A percentile compares a stretch with the other conserved stretches of the same genome.
Evolutionary conservation across 2,888 invertebrate genomes (phyloP).

Genomic region (Lasioglossum leucozonium): DNA sequence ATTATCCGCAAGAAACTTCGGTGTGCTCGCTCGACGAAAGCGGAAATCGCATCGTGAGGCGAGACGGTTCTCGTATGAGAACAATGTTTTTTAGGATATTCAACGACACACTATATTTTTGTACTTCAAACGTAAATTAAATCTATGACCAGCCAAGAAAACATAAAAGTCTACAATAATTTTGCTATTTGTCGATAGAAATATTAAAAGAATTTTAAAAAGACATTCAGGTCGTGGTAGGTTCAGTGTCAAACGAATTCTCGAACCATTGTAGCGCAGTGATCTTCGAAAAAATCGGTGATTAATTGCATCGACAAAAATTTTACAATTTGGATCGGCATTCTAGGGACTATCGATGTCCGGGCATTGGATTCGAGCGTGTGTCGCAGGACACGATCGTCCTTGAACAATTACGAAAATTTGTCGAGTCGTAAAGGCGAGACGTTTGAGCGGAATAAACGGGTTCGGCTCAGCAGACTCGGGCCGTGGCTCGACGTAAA

Average conservation of each 20-base stretch:
- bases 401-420: conserved; percentile 28
- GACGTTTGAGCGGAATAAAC: conserved; percentile 51
- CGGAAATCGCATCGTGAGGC: neutral
- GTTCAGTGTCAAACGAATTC: too few relatives aligned
- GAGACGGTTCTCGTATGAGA: neutral
- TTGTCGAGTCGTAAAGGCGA: conserved; percentile 20
- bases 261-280: too few relatives aligned
- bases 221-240: too few relatives aligned
- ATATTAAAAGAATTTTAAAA: too few relatives aligned
- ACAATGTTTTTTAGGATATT: too few relatives aligned
- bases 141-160: too few relatives aligned
- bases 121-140: too few relatives aligned
- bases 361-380: neutral
- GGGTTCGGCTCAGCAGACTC: conserved; percentile 20
- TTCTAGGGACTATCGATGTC: neutral
- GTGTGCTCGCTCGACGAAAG: too few relatives aligned
- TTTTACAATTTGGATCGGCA: neutral
- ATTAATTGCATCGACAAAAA: neutral
- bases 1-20: neutral
- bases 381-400: neutral
- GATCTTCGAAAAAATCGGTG: too few relatives aligned
- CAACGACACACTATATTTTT: too few relatives aligned
- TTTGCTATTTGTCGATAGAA: too few relatives aligned
- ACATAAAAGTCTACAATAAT: too few relatives aligned
- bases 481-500: conserved; percentile 27